phyloP scores from a whole-genome alignment of 2,113 vertebrate genomes.

The Toxotes jaculatrix region DNA sequence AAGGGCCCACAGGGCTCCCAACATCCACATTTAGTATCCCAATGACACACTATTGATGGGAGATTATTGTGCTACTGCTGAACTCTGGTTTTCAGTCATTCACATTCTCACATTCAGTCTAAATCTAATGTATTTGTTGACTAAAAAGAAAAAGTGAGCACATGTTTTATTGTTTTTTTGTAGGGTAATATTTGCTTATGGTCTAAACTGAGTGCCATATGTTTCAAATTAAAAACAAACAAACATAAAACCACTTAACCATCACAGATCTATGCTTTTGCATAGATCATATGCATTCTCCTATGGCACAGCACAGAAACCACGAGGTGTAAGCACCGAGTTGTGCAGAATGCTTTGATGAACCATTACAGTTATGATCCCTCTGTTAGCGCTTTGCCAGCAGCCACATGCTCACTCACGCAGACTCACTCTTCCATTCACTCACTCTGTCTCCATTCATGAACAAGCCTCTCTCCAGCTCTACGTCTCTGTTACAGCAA shows the following conservation, averaged over 20 bases:
- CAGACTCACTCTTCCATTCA: constrained; percentile 43
- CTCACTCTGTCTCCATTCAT: constrained; percentile 55
- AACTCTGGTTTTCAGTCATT: background rate
- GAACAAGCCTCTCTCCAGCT: constrained; percentile 34
- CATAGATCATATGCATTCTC: background rate
- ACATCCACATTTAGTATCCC: constrained; percentile 32
- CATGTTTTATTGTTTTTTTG: no score
- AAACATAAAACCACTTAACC: background rate
- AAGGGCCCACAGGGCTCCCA: constrained; percentile 26
- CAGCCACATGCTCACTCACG: constrained; percentile 35
- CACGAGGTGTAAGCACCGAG: constrained; percentile 21
- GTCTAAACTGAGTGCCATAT: background rate
- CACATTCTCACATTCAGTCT: background rate
- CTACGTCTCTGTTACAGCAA: constrained; percentile 15
- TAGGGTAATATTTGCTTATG: background rate
- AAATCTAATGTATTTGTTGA: background rate
- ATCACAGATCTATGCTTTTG: background rate
- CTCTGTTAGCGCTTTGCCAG: constrained; percentile 17
- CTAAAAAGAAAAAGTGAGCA: background rate
- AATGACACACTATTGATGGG: background rate
- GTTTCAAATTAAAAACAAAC: no score
- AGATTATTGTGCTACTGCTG: background rate
- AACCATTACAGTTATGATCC: constrained; percentile 44
- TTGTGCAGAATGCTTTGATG: constrained; percentile 31
- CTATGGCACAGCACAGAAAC: background rate